Conservation (phyloP, 1,140 invertebrate genomes). For the Periplaneta americana region DNA sequence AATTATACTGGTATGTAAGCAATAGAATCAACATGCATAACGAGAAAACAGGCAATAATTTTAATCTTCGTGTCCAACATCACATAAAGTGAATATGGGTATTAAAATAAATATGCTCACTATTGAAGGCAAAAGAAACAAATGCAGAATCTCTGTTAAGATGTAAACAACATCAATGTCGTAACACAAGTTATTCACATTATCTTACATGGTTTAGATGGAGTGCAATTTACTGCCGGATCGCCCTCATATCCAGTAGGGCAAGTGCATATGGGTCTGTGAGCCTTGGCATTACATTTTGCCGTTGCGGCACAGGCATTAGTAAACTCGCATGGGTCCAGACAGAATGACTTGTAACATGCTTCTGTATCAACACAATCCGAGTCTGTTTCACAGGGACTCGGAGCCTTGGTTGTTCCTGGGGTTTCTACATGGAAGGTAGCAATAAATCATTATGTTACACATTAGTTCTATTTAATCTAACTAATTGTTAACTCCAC, state of each 20-base stretch:
- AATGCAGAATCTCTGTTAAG: neutral
- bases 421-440: constrained; percentile 19
- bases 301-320: constrained; percentile 62
- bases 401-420: constrained; percentile 55
- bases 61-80: too few species aligned
- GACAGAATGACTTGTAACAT: constrained; percentile 65
- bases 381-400: constrained; percentile 64
- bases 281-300: constrained; percentile 65
- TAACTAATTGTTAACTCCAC: neutral
- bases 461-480: neutral
- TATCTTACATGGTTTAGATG: constrained; percentile 62
- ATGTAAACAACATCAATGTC: neutral
- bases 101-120: too few species aligned
- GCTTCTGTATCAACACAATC: constrained; percentile 69
- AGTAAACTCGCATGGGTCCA: constrained; percentile 67
- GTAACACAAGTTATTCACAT: constrained; percentile 9
- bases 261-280: constrained; percentile 71
- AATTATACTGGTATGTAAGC: too few species aligned
- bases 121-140: neutral
- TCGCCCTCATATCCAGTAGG: constrained; percentile 68
- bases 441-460: neutral
- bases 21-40: too few species aligned
- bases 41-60: too few species aligned
- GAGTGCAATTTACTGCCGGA: constrained; percentile 65
- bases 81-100: too few species aligned